Evolutionary conservation across 2,113 vertebrate genomes (phyloP).

Genomic region (Oceanodroma tethys): DNA sequence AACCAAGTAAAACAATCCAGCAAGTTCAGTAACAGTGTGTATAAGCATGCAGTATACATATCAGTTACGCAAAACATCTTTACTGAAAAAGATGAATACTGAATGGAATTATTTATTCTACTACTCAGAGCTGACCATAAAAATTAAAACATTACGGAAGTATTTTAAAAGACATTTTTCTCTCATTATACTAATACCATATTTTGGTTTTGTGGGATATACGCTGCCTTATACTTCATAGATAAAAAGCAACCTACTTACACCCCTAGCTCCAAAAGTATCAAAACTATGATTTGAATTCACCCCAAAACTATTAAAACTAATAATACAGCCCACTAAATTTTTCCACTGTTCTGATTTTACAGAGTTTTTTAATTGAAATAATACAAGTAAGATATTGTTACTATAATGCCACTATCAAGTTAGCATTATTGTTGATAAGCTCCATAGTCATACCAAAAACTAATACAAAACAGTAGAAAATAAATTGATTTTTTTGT

Average conservation of each 20-base stretch:
- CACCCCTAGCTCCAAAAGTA: neutral
- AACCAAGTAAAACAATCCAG: neutral
- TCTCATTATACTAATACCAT: neutral
- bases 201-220: neutral
- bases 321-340: neutral
- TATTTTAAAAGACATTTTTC: neutral
- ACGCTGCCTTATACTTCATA: neutral
- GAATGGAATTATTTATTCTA: neutral
- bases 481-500: neutral
- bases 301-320: neutral
- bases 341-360: constrained; percentile 20
- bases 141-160: neutral
- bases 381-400: neutral
- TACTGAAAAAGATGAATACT: neutral
- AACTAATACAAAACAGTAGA: neutral
- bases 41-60: neutral
- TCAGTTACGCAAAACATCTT: neutral
- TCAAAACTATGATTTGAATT: constrained; percentile 17
- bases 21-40: neutral
- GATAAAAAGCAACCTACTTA: neutral
- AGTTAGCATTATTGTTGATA: neutral
- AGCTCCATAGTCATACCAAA: neutral
- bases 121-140: neutral
- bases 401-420: neutral
- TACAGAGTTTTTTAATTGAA: neutral